Conservation (phyloP, 2,888 invertebrate species). For the Drosophila planitibia region DNA sequence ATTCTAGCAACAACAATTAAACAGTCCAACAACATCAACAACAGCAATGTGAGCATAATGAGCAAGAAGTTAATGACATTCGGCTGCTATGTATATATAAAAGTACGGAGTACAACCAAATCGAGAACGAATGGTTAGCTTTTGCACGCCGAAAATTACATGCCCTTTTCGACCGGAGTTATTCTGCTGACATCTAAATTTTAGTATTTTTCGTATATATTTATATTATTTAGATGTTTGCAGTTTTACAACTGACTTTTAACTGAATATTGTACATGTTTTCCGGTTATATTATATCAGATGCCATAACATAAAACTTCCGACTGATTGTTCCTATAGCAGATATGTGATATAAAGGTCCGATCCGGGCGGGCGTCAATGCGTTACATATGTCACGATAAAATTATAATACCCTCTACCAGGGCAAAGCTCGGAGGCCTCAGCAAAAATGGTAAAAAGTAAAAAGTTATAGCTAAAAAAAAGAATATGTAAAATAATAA, state of each 20-base stretch:
- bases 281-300: neutral
- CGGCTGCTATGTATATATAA: conserved; percentile 19
- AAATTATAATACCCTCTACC: neutral
- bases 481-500: conserved; percentile 28
- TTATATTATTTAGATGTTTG: neutral
- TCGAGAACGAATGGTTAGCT: neutral
- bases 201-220: neutral
- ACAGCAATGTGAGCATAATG: conserved; percentile 39
- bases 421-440: conserved; percentile 9
- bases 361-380: neutral
- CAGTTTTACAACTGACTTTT: neutral
- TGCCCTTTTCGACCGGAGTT: neutral
- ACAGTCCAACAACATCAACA: conserved; percentile 38
- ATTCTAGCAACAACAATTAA: conserved; percentile 34
- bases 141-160: neutral
- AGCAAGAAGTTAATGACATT: conserved; percentile 71
- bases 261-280: neutral
- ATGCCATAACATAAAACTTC: neutral
- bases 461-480: conserved; percentile 30
- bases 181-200: neutral
- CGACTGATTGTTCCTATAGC: neutral
- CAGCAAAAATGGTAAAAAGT: conserved; percentile 26
- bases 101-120: neutral
- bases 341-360: neutral
- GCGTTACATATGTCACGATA: neutral